Evolutionary conservation across 2,888 invertebrate species (phyloP).

Genomic region (Nemurella pictetii): DNA sequence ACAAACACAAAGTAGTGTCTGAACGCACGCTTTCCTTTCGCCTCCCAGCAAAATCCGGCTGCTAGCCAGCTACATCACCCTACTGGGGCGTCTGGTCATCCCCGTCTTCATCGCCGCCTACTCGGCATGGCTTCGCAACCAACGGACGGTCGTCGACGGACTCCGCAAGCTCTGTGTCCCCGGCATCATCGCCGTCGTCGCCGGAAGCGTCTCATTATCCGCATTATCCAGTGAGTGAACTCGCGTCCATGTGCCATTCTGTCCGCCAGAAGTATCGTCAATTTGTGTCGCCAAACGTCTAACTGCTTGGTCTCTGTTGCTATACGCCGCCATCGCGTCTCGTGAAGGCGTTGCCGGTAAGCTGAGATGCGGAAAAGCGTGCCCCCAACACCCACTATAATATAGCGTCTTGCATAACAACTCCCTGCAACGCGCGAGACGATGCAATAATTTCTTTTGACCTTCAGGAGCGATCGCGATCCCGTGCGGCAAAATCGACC

Average conservation of each 20-base stretch:
- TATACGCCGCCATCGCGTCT: neutral
- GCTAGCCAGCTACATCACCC: constrained; percentile 45
- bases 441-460: constrained; percentile 31
- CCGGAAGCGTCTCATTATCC: constrained; percentile 52
- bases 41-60: constrained; percentile 51
- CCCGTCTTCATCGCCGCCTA: constrained; percentile 51
- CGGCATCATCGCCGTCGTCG: constrained; percentile 50
- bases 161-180: constrained; percentile 49
- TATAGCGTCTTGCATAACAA: no score
- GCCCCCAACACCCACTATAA: no score
- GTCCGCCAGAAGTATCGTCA: neutral
- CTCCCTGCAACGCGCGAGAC: no score
- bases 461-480: constrained; percentile 26
- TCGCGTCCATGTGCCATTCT: neutral
- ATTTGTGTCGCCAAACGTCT: neutral
- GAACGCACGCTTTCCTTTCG: no score
- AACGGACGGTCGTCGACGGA: constrained; percentile 49
- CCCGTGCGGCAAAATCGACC: constrained; percentile 35
- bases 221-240: constrained; percentile 44
- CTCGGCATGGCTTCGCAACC: constrained; percentile 50
- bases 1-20: no score
- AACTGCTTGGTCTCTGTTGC: neutral
- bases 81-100: constrained; percentile 49
- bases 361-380: neutral
- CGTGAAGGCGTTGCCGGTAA: neutral